Evolutionary conservation across 2,888 invertebrate species (phyloP).

Genomic region (Entomobrya multifasciata): DNA sequence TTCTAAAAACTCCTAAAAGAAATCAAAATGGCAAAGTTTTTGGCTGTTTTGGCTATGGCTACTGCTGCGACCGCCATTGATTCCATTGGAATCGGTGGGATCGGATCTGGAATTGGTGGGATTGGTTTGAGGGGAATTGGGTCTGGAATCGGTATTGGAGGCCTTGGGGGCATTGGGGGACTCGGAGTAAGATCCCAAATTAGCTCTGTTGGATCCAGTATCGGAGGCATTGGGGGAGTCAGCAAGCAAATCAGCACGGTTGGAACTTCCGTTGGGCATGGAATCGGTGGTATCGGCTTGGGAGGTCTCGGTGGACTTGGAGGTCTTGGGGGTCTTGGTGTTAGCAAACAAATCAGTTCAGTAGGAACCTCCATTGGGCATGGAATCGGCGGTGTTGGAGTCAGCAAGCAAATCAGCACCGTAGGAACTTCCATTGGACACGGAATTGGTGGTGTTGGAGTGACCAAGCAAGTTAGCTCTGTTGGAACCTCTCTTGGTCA

Average conservation of each 20-base stretch:
- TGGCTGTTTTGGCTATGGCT: conserved; percentile 46
- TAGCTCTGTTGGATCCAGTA: not conserved
- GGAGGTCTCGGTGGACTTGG: not conserved
- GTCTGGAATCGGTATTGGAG: not conserved
- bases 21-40: conserved; percentile 58
- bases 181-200: not conserved
- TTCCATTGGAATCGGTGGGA: not conserved
- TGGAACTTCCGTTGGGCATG: not conserved
- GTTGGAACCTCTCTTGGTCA: conserved; percentile 15
- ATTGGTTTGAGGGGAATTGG: not conserved
- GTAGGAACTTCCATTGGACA: not conserved
- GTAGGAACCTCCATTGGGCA: not conserved
- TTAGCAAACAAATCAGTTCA: conserved; percentile 29
- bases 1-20: not conserved
- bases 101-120: not conserved
- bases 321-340: conserved; percentile 31
- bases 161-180: conserved; percentile 16
- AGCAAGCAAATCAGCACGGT: conserved; percentile 5
- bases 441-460: conserved; percentile 17
- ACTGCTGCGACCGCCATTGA: conserved; percentile 43
- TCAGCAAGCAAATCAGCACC: conserved; percentile 52
- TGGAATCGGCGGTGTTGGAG: not conserved
- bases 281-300: not conserved
- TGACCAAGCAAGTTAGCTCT: conserved; percentile 44
- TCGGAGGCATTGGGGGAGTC: not conserved